Base-by-base conservation (phyloP, 2,888 invertebrate genomes). In the Exocentrus adspersus region DNA sequence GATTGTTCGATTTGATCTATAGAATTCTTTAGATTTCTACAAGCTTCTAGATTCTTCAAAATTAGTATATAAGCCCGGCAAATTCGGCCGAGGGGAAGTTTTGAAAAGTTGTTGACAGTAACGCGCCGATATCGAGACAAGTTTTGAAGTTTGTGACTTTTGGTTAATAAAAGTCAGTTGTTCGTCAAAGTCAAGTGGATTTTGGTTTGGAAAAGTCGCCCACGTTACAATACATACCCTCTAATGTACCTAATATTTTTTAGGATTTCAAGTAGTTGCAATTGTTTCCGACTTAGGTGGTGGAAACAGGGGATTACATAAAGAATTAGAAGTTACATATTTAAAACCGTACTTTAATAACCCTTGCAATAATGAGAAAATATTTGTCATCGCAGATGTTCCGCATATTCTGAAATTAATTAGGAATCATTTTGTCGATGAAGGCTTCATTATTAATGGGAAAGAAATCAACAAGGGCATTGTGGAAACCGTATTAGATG, bases 221-320 rank as follows among this genome's bases (percentile, higher is more conserved):
- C n/a, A n/a, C n/a, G n/a, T n/a, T n/a, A n/a, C n/a, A n/a, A n/a
- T 24, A 24, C 16, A 48, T 10, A 16, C 14, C 17, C 9, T n/a
- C 3, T 58, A 14, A 32, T 7, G 19, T 43, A 54, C 21, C 41
- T 10, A 57, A 37, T 46, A 21, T 12, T 48, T 58, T 60, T 30
- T 58, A 60, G 71, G 72, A 16, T 77, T 68, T 65, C 59, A 60
- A 19, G 72, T 76, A 16, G 72, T 74, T 6, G 73, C 73, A 2
- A 54, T 76, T 16, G 43, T 17, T 43, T 17, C 62, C 52, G 72
- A 74, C 65, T 51, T 77, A 46, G 73, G 73, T 43, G 69, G 70
- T 21, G 63, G 59, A 16, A 43, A 37, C 68, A 68, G 46, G 54
- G 66, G 32, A 3, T 45, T 68, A 12, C 64, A 69, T 37, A 67